A percentile compares a stretch with the other conserved stretches of the same genome.
phyloP scores from a whole-genome alignment of 2,797 vertebrate genomes.

The Catharus ustulatus region DNA sequence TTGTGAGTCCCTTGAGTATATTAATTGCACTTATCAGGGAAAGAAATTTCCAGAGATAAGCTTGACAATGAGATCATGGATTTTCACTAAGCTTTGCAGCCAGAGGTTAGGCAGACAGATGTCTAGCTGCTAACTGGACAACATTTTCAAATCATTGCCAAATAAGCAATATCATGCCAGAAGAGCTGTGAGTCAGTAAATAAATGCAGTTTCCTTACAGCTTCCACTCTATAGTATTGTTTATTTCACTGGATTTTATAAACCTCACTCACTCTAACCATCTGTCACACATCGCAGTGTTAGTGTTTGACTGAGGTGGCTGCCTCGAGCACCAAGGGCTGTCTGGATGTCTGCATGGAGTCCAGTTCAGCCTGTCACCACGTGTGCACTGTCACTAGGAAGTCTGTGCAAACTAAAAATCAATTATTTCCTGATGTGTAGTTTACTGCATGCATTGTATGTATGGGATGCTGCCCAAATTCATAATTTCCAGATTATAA shows the following conservation, averaged over 20 bases:
- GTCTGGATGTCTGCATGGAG: not conserved
- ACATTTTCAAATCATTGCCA: not conserved
- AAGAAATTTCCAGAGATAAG: not conserved
- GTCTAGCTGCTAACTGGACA: not conserved
- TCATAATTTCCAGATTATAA: not conserved
- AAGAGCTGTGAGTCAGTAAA: not conserved
- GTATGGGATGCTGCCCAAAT: not conserved
- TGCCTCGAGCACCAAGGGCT: not conserved
- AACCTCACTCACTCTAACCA: not conserved
- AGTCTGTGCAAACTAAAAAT: not conserved
- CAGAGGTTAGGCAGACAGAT: not conserved
- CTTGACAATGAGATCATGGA: not conserved
- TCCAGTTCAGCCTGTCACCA: not conserved
- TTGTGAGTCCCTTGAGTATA: not conserved
- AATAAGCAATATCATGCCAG: not conserved
- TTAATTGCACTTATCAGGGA: not conserved
- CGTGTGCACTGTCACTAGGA: not conserved
- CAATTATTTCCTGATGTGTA: not conserved
- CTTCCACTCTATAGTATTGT: not conserved
- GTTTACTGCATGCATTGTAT: not conserved
- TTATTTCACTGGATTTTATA: conserved; percentile 16
- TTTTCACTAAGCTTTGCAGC: not conserved
- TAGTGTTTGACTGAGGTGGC: not conserved
- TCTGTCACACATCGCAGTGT: not conserved
- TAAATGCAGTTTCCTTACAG: not conserved